A percentile compares a stretch with the other conserved stretches of the same genome.
Evolutionary conservation across 2,797 vertebrate genomes (phyloP).

Genomic region (Malurus leucopterus): DNA sequence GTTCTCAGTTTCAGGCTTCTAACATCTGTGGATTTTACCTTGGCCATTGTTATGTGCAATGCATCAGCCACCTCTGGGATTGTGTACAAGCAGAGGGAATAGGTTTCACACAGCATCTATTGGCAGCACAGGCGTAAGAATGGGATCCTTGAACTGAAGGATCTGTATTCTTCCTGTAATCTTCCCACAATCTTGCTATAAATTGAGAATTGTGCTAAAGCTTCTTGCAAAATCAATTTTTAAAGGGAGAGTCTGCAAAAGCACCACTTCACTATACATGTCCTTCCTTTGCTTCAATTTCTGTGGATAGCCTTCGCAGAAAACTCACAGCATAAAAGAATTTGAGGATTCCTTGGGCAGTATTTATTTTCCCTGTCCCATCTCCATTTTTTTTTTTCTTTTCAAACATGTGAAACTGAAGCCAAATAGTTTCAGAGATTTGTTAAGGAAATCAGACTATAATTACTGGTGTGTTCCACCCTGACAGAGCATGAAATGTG

Average conservation of each 20-base stretch:
- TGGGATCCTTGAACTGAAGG: background rate
- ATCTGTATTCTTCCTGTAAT: background rate
- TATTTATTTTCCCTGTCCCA: background rate
- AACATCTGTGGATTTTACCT: background rate
- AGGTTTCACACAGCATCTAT: background rate
- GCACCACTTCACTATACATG: background rate
- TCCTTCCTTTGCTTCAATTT: background rate
- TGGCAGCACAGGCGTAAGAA: background rate
- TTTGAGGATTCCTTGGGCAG: background rate
- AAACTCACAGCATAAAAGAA: background rate
- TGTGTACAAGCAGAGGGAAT: background rate
- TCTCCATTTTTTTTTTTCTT: background rate
- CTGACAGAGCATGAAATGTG: background rate
- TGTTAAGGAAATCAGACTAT: conserved; percentile 21
- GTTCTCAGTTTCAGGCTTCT: background rate
- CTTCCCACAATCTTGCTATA: background rate
- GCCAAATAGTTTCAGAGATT: conserved; percentile 4
- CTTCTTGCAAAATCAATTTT: background rate
- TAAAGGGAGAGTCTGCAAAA: background rate
- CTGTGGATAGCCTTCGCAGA: background rate
- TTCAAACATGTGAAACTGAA: conserved; percentile 43
- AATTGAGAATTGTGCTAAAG: background rate
- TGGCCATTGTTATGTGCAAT: background rate
- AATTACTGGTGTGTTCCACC: conserved; percentile 32
- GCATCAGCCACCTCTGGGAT: background rate